phyloP scores from a whole-genome alignment of 2,113 vertebrate species.

The Etheostoma spectabile region DNA sequence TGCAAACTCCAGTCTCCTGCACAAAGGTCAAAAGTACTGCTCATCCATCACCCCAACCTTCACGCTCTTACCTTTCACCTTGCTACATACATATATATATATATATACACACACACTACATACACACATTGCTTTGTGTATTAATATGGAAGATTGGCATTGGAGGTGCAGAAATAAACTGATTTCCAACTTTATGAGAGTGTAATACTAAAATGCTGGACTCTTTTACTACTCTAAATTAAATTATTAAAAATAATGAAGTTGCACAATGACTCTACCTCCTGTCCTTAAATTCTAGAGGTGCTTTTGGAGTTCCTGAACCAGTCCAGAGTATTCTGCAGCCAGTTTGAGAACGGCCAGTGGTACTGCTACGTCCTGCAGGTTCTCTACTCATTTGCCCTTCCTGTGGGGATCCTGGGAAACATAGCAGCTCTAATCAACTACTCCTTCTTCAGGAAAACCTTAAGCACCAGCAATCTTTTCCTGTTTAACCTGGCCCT shows the following conservation, averaged over 20 bases:
- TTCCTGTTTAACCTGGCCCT: conserved; percentile 86
- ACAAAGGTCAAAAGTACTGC: too few species aligned
- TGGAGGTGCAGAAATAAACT: neutral
- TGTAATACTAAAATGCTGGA: neutral
- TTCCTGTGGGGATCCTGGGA: conserved; percentile 84
- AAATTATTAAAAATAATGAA: neutral
- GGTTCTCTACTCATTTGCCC: conserved; percentile 73
- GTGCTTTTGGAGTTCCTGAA: conserved; percentile 47
- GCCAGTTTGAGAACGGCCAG: conserved; percentile 58
- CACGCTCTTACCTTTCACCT: too few species aligned
- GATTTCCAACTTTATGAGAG: neutral
- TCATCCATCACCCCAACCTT: too few species aligned
- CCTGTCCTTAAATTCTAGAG: conserved; percentile 41
- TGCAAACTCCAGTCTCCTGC: neutral
- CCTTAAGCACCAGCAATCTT: conserved; percentile 78
- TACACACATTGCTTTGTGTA: too few species aligned
- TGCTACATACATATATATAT: too few species aligned
- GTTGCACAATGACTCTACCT: neutral
- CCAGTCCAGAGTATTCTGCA: conserved; percentile 75
- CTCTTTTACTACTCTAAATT: neutral
- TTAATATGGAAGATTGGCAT: too few species aligned
- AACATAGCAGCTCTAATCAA: conserved; percentile 81
- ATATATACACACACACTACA: too few species aligned
- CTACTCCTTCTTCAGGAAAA: conserved; percentile 77
- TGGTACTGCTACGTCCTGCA: conserved; percentile 86